Evolutionary conservation across 1,140 invertebrate species (phyloP), one percentile per base, ranked within the genome.

Genomic region (Parasteatoda tepidariorum): DNA sequence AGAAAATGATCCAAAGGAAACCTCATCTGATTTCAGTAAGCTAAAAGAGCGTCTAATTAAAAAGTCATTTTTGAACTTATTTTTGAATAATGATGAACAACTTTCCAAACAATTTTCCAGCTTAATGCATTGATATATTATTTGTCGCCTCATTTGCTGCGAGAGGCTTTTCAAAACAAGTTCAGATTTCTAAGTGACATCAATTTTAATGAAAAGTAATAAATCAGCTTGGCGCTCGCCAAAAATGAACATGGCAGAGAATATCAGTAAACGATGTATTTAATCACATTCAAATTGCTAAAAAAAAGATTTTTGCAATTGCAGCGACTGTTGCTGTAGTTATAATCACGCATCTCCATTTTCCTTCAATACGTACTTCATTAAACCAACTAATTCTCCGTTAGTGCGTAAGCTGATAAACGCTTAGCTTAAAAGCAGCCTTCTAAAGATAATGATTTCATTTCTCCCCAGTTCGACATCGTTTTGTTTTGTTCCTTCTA

Each of bases 391-490:
- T 48, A 33, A 61, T 61, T 54, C 33, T 9, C 57, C 6, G 55
- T 24, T 38, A 31, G 18, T 61, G 33, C 61, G 38, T 18, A 28
- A 61, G 9, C 31, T 61, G 55, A 74, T 74, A 57, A 61, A 74
- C 33, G 18, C n/a, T 24, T 2, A 28, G 55, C n/a, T 24, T 31
- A 48, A 22, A 22, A 68, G 24, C 24, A 61, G 30, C 48, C n/a
- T n/a, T 38, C 4, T 11, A 15, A n/a, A 74, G 55, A 74, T 74
- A 74, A 74, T 74, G 71, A 74, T 74, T 74, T 61, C 31, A 28
- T 74, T n/a, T n/a, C n/a, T n/a, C n/a, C n/a, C n/a, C n/a, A n/a
- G n/a, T 74, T 18, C 55, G 31, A 59, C 57, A 48, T 38, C 71
- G 26, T 59, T 74, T 61, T 33, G 30, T 61, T 74, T 74, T 74